Evolutionary conservation across 2,888 invertebrate species (phyloP), one percentile per base, ranked within the genome.

Genomic region (Argynnis bischoffii): DNA sequence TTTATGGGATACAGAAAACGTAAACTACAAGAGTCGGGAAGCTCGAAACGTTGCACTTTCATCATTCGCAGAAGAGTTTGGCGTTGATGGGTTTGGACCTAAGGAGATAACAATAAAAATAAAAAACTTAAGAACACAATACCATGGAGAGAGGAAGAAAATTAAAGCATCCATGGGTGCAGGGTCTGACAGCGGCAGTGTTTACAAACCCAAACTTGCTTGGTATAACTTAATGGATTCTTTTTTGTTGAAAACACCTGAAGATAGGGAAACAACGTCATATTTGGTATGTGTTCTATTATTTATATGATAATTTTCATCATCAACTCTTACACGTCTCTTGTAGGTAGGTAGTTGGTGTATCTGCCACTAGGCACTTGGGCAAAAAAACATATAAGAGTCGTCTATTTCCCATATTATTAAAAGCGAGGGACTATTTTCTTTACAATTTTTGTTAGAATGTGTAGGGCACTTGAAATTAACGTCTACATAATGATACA

Each of bases 101-200:
- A 57, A 57, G 41, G 46, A 57, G 18, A 57, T 57, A 11, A 57
- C 16, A 57, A 57, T 1, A 3, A 57, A 46, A 57, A 57, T 57
- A 1, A 57, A 57, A 57, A 57, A 46, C 47, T 46, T 46, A 57
- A 35, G 57, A 21, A 41, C 21, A 21, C 57, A 57, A 18, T 57
- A 57, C 41, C 46, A 47, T 8, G 47, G 13, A 8, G 57, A 57
- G n/a, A 57, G 41, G 47, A 57, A 57, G 13, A 47, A 57, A 16
- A 47, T 46, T 21, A 57, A 57, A 21, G 57, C 16, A 6, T 46
- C 46, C 6, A 57, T 57, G 5, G 57, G 18, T 46, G 15, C 46
- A 6, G 57, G 13, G 18, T 57, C 41, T 46, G 41, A 41, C 14
- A 57, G 6, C 18, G 13, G 18, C 14, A 18, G 18, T 18, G 15